These are phyloP conservation scores for Hymenochirus boettgeri DNA, from an alignment of 2,113 vertebrate genomes.

Conservation along the genomic window DNA sequence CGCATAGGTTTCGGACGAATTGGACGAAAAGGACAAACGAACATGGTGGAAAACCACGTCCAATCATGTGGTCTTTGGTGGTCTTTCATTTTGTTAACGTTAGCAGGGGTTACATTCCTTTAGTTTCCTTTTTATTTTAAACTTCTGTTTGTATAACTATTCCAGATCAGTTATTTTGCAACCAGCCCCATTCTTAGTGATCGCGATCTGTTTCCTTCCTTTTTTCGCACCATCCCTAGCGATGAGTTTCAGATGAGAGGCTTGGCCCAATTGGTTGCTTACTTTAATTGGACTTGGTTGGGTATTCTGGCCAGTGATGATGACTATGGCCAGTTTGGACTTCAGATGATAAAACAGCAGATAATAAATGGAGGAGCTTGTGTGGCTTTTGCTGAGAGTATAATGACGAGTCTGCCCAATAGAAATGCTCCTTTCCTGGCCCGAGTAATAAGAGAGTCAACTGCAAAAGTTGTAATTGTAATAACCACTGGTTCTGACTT, in stretches of 20 bases:
- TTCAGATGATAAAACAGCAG: not conserved
- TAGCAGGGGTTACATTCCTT: no score
- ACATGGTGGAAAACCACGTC: no score
- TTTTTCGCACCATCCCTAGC: conserved; percentile 75
- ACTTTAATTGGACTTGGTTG: conserved; percentile 83
- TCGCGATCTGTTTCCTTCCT: conserved; percentile 69
- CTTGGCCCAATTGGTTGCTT: conserved; percentile 59
- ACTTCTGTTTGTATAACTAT: no score
- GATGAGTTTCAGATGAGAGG: conserved; percentile 67
- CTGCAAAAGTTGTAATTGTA: conserved; percentile 13
- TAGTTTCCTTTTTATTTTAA: no score
- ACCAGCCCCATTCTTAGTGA: conserved; percentile 72
- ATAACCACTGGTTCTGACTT: conserved; percentile 4
- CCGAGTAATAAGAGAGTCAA: conserved; percentile 16
- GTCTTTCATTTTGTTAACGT: no score
- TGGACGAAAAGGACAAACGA: no score
- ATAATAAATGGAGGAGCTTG: conserved; percentile 3
- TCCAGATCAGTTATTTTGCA: conserved; percentile 77
- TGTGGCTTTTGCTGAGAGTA: conserved; percentile 12
- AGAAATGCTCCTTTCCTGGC: conserved; percentile 4
- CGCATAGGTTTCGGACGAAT: no score
- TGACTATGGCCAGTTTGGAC: conserved; percentile 65
- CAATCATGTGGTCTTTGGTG: no score
- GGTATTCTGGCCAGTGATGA: conserved; percentile 59
- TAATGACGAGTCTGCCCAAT: not conserved